Percentiles rank a stretch among this genome's conserved stretches.
Evolutionary conservation across 2,888 invertebrate genomes (phyloP).

Genomic region (Drosophila macrospina): DNA sequence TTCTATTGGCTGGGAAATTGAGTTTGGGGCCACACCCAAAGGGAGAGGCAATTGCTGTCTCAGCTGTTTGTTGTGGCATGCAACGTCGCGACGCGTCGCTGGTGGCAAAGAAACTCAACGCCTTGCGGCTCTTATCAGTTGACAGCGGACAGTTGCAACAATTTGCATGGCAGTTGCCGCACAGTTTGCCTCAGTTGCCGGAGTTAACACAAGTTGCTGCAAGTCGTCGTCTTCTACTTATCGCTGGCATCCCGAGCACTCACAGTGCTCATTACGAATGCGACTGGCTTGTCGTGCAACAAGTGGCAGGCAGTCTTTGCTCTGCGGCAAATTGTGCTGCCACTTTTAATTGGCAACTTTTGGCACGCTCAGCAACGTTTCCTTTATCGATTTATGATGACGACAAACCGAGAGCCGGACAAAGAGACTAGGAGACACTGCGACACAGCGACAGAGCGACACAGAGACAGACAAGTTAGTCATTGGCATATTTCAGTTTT

Average conservation of each 20-base stretch:
- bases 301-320: conserved; percentile 47
- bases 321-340: conserved; percentile 52
- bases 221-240: conserved; percentile 35
- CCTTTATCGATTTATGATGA: conserved; percentile 66
- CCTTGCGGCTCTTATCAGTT: conserved; percentile 63
- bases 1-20: conserved; percentile 22
- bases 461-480: conserved; percentile 20
- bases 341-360: conserved; percentile 73
- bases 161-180: conserved; percentile 46
- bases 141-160: conserved; percentile 64
- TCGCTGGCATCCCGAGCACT: conserved; percentile 45
- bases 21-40: conserved; percentile 25
- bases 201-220: neutral
- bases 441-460: neutral
- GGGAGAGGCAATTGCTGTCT: neutral
- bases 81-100: conserved; percentile 39
- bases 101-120: conserved; percentile 65
- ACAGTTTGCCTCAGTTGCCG: conserved; percentile 11
- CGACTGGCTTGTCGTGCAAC: conserved; percentile 57
- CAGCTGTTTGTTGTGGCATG: conserved; percentile 30
- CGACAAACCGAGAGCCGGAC: conserved; percentile 22
- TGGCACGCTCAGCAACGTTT: conserved; percentile 62
- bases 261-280: conserved; percentile 71
- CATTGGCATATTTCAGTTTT: conserved; percentile 25
- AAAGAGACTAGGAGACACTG: neutral